Evolutionary conservation across 2,113 vertebrate species (phyloP).

Genomic region (Stigmatopora nigra): DNA sequence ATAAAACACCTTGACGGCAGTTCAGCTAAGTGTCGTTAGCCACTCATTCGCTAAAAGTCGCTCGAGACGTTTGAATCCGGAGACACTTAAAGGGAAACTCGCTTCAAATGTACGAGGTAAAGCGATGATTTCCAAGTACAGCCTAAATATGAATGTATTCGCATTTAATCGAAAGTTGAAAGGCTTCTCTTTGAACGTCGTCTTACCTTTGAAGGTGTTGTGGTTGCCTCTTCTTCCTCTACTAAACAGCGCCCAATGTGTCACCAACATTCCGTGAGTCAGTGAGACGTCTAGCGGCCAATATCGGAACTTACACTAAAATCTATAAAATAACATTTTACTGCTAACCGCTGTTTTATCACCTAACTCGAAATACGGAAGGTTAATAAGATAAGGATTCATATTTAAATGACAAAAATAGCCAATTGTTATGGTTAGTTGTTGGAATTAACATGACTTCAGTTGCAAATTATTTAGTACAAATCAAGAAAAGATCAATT

Average conservation of each 20-base stretch:
- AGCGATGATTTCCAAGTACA: neutral
- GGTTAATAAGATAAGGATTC: neutral
- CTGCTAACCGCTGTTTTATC: neutral
- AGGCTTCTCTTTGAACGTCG: constrained; percentile 45
- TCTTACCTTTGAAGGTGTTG: constrained; percentile 58
- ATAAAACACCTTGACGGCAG: constrained; percentile 10
- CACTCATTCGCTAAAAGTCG: constrained; percentile 24
- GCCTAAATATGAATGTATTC: neutral
- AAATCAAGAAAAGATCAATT: too few species aligned
- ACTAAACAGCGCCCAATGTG: constrained; percentile 1
- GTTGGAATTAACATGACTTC: neutral
- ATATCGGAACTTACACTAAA: neutral
- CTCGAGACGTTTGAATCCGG: neutral
- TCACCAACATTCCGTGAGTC: constrained; percentile 4
- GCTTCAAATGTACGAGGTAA: neutral
- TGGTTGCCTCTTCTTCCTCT: constrained; percentile 42
- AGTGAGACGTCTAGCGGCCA: constrained; percentile 30
- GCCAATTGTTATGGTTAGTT: neutral
- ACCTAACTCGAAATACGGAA: neutral
- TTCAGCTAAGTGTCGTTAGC: constrained; percentile 53
- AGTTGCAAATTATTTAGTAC: neutral
- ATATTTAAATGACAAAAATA: neutral
- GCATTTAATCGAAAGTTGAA: neutral
- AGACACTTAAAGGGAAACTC: neutral
- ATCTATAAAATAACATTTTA: neutral